Conservation (phyloP, 2,113 vertebrate genomes). For the Motacilla alba region DNA sequence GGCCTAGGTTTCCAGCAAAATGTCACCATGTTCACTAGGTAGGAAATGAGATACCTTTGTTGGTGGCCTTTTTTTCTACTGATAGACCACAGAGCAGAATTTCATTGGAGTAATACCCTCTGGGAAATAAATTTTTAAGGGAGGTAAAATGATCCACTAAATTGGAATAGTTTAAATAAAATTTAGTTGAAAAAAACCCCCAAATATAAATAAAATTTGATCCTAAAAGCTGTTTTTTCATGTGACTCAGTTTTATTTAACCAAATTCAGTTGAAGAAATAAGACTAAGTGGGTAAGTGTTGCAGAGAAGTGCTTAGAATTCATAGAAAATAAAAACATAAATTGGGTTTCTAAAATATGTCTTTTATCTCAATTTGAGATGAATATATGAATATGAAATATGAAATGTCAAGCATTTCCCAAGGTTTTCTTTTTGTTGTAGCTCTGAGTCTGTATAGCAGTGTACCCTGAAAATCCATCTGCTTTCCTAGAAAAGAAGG, state of each 20-base stretch:
- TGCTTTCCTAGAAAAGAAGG: not conserved
- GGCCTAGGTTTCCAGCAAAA: not conserved
- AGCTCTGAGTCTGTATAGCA: not conserved
- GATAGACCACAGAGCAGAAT: not conserved
- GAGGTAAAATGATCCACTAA: not conserved
- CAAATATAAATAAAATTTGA: not conserved
- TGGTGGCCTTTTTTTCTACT: not conserved
- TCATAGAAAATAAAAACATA: not conserved
- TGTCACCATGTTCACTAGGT: not conserved
- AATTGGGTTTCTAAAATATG: not conserved
- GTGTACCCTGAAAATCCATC: not conserved
- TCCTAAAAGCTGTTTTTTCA: not conserved
- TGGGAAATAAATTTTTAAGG: not conserved
- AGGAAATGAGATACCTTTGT: not conserved
- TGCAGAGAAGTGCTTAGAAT: not conserved
- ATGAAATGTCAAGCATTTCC: not conserved
- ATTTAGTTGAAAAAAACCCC: not conserved
- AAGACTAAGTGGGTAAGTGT: not conserved
- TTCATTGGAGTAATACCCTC: not conserved
- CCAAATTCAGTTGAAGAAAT: not conserved
- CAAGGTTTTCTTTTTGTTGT: not conserved
- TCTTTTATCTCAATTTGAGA: not conserved
- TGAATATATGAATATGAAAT: not conserved
- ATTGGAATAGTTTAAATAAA: not conserved
- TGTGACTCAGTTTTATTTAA: not conserved